Evolutionary conservation across 2,888 invertebrate genomes (phyloP).

Genomic region (Plutella xylostella): DNA sequence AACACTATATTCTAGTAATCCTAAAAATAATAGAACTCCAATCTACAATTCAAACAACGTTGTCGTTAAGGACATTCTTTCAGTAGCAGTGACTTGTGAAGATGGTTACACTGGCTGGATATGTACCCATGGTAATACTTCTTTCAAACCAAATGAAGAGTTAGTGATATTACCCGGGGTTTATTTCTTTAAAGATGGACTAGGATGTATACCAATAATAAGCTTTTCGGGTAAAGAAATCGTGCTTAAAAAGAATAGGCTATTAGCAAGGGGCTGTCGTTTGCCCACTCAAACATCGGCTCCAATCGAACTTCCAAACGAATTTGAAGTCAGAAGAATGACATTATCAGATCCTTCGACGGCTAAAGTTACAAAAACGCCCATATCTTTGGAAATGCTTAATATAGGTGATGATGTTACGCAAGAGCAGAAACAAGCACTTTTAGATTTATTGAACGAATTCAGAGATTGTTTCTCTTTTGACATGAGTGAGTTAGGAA

Average conservation of each 20-base stretch:
- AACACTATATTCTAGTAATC: background rate
- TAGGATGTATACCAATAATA: background rate
- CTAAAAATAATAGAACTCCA: background rate
- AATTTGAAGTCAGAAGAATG: too few relatives aligned
- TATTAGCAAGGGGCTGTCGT: background rate
- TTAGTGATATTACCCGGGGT: too few relatives aligned
- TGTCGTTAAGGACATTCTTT: background rate
- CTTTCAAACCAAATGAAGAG: too few relatives aligned
- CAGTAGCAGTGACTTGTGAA: background rate
- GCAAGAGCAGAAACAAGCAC: background rate
- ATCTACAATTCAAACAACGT: background rate
- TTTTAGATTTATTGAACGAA: background rate
- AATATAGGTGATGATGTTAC: background rate
- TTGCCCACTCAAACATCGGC: background rate
- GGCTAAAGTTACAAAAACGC: too few relatives aligned
- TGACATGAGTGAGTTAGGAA: background rate
- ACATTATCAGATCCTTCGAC: too few relatives aligned
- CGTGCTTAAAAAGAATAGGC: background rate
- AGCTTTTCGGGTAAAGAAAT: background rate
- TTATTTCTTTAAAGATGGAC: background rate
- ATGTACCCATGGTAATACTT: too few relatives aligned
- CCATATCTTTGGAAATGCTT: background rate
- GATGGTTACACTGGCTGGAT: background rate
- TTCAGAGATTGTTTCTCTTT: conserved; percentile 3
- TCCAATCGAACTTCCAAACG: background rate